Conservation (phyloP, 2,797 vertebrate genomes). For the Sparidentex hasta region DNA sequence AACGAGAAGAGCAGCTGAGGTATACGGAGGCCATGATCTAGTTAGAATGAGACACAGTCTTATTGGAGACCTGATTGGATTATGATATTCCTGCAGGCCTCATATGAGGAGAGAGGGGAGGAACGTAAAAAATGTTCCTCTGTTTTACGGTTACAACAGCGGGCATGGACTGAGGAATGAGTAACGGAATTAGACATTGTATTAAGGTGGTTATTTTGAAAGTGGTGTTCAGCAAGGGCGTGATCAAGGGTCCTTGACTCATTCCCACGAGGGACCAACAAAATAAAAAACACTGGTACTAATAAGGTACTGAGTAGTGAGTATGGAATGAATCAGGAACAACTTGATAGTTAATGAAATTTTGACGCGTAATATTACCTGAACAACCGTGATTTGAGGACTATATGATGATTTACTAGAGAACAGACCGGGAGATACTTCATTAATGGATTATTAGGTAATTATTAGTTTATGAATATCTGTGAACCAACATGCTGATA, state of each 20-base stretch:
- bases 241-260: background rate
- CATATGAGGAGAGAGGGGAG: slow-evolving; percentile 20
- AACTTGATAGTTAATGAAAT: too few relatives aligned
- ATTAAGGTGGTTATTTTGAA: slow-evolving; percentile 17
- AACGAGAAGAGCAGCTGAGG: slow-evolving; percentile 39
- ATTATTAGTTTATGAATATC: too few relatives aligned
- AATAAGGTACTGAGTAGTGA: too few relatives aligned
- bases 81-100: slow-evolving; percentile 64
- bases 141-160: slow-evolving; percentile 56
- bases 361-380: too few relatives aligned
- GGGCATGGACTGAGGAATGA: slow-evolving; percentile 37
- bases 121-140: slow-evolving; percentile 51
- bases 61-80: slow-evolving; percentile 69
- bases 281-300: background rate
- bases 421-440: too few relatives aligned
- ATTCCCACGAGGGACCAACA: background rate
- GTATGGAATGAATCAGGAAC: too few relatives aligned
- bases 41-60: slow-evolving; percentile 63
- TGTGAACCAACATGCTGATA: too few relatives aligned
- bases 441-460: too few relatives aligned
- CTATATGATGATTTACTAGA: too few relatives aligned
- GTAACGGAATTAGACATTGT: slow-evolving; percentile 4
- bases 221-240: slow-evolving; percentile 27
- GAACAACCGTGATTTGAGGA: too few relatives aligned
- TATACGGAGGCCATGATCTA: slow-evolving; percentile 57